Percentiles rank a stretch among this genome's conserved stretches.
Evolutionary conservation across 2,888 invertebrate genomes (phyloP).

Genomic region (Tetragonula carbonaria): DNA sequence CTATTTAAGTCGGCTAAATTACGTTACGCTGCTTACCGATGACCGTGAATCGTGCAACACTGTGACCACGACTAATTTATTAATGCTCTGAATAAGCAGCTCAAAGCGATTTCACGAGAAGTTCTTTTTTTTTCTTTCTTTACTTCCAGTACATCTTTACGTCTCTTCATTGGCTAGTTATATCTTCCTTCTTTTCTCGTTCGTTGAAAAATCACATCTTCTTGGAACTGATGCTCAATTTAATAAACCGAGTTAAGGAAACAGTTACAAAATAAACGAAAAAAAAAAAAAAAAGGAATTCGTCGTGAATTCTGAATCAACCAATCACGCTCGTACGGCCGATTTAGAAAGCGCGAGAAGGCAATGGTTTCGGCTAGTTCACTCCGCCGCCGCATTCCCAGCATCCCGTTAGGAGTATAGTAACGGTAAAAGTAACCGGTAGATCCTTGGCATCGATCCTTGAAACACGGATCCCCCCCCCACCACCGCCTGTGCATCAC

Average conservation of each 20-base stretch:
- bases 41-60: not conserved
- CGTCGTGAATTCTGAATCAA: conserved; percentile 12
- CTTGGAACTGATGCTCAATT: no score
- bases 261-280: not conserved
- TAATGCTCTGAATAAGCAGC: not conserved
- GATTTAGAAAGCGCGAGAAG: conserved; percentile 67
- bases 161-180: not conserved
- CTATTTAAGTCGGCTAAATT: not conserved
- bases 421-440: conserved; percentile 75
- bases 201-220: no score
- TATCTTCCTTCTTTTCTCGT: not conserved
- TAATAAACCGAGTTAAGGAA: no score
- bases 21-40: not conserved
- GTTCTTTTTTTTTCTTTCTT: not conserved
- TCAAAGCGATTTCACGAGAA: not conserved
- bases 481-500: conserved; percentile 21
- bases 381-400: conserved; percentile 64
- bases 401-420: conserved; percentile 78
- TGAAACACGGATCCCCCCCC: conserved; percentile 46
- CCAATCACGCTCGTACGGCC: conserved; percentile 41
- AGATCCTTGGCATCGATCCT: conserved; percentile 74
- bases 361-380: conserved; percentile 59
- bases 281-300: not conserved
- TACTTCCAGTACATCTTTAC: not conserved
- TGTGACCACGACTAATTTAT: not conserved